Percentiles rank a stretch among this genome's conserved stretches.
Conservation (phyloP, 92 coral and sea anemone species). For the Nematostella vectensis region DNA sequence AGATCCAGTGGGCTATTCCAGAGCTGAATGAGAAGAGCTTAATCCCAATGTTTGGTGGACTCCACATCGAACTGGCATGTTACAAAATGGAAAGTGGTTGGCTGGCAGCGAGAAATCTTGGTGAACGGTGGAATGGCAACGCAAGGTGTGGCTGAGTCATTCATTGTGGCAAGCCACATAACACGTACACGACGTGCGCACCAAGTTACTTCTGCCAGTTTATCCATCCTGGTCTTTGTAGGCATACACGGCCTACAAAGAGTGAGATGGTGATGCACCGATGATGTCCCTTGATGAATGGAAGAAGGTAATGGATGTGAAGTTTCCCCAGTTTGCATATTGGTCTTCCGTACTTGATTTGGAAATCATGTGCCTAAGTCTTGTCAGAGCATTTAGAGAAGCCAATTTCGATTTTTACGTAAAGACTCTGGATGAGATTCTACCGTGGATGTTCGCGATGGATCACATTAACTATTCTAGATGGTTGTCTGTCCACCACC, state of each 20-base stretch:
- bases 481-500: too few species aligned
- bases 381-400: not conserved
- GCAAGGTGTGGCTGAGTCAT: conserved; percentile 38
- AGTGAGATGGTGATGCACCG: too few species aligned
- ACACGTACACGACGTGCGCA: conserved; percentile 52
- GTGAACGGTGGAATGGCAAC: conserved; percentile 24
- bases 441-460: not conserved
- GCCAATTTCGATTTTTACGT: not conserved
- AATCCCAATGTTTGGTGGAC: conserved; percentile 33
- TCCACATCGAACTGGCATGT: conserved; percentile 35
- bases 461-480: too few species aligned
- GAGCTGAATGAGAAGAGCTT: not conserved
- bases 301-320: not conserved
- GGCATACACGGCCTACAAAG: too few species aligned
- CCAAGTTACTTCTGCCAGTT: conserved; percentile 49
- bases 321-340: too few species aligned
- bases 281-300: not conserved
- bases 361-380: not conserved
- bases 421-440: not conserved
- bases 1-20: not conserved
- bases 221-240: conserved; percentile 21
- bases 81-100: conserved; percentile 33
- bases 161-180: conserved; percentile 40
- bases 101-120: conserved; percentile 25
- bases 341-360: too few species aligned